These are phyloP conservation scores for Apamea crenata DNA, from an alignment of 2,888 invertebrate genomes.

Conservation along the genomic window DNA sequence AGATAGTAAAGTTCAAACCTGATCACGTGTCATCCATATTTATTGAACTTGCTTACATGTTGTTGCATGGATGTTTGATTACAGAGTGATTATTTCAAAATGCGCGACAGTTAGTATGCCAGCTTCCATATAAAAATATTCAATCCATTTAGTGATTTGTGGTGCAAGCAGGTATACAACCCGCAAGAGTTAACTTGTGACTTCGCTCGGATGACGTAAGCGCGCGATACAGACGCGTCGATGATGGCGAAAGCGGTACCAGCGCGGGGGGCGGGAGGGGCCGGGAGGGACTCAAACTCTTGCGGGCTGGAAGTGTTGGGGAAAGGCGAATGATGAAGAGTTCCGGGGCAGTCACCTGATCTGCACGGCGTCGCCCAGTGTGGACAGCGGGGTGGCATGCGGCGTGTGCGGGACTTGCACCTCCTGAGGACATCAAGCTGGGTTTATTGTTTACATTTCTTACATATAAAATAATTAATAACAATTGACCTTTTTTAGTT, in stretches of 20 bases:
- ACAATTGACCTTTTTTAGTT: no score
- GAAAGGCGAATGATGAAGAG: not conserved
- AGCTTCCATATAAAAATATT: no score
- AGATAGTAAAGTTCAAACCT: no score
- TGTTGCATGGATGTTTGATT: no score
- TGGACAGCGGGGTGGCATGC: conserved; percentile 92
- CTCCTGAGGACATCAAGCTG: conserved; percentile 72
- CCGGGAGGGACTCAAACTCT: no score
- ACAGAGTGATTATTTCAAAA: no score
- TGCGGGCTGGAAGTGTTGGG: not conserved
- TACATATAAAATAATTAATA: no score
- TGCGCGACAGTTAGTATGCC: no score
- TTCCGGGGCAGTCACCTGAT: conserved; percentile 89
- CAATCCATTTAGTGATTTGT: not conserved
- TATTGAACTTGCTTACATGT: no score
- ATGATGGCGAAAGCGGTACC: no score
- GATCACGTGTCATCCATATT: no score
- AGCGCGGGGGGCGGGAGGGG: no score
- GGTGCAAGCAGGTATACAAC: not conserved
- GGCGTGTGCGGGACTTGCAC: conserved; percentile 92
- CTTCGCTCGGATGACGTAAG: not conserved
- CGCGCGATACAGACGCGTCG: not conserved
- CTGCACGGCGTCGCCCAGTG: conserved; percentile 93
- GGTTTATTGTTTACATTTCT: not conserved
- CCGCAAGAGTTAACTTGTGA: not conserved